phyloP scores from a whole-genome alignment of 2,797 vertebrate genomes.

The Staurois parvus region DNA sequence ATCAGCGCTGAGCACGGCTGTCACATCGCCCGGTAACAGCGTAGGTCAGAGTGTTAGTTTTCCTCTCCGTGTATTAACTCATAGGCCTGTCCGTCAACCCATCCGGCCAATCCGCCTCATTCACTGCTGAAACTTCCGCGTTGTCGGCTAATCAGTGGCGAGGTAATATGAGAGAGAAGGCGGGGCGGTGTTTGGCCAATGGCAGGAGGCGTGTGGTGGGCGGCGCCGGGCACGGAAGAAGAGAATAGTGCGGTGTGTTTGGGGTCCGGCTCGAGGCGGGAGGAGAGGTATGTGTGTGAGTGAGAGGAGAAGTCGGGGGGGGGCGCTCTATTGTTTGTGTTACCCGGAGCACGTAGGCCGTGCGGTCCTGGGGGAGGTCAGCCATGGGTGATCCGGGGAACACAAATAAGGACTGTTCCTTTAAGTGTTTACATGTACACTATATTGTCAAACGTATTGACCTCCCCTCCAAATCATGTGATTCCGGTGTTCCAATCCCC shows the following conservation, averaged over 20 bases:
- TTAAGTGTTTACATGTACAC: no score
- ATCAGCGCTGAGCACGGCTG: no score
- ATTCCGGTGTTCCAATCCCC: no score
- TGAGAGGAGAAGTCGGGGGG: no score
- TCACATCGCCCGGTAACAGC: no score
- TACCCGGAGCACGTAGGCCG: no score
- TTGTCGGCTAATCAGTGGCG: not conserved
- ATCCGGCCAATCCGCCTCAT: not conserved
- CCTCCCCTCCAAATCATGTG: no score
- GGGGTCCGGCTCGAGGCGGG: not conserved
- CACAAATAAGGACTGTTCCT: not conserved
- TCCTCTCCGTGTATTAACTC: not conserved
- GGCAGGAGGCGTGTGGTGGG: not conserved
- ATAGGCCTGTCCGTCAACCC: not conserved
- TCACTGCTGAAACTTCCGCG: not conserved
- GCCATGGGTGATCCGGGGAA: no score
- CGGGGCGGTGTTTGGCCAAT: not conserved
- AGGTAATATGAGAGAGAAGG: not conserved
- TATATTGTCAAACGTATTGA: no score
- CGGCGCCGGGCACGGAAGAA: not conserved
- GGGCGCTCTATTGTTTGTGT: no score
- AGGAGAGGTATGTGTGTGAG: constrained; percentile 1
- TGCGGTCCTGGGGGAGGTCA: no score
- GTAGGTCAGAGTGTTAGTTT: no score
- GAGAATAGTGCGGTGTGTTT: not conserved